phyloP scores from a whole-genome alignment of 1,140 invertebrate species.

The Yoshiicerus persimilis region DNA sequence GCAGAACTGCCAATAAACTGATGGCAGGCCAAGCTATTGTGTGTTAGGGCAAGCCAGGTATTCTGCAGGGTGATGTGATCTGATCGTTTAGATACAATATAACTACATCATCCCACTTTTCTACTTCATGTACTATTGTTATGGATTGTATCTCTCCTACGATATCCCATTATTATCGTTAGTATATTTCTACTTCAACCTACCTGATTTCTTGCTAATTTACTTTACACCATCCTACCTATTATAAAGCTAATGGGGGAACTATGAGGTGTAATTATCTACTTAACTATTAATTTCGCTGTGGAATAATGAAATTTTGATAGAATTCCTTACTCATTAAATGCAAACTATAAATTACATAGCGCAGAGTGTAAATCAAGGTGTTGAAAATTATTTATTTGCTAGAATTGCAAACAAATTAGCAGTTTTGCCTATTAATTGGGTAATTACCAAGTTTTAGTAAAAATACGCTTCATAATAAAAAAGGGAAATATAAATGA shows the following conservation, averaged over 20 bases:
- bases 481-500: background rate
- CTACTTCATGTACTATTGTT: background rate
- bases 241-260: background rate
- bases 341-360: background rate
- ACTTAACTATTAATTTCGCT: background rate
- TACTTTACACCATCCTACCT: background rate
- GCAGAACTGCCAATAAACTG: background rate
- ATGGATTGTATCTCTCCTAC: background rate
- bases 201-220: background rate
- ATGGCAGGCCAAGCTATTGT: background rate
- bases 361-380: background rate
- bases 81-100: background rate
- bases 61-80: background rate
- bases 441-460: background rate
- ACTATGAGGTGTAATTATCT: background rate
- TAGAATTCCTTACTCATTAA: conserved; percentile 2
- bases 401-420: background rate
- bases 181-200: background rate
- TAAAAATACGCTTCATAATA: background rate
- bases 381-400: conserved; percentile 4
- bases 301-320: background rate
- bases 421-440: background rate
- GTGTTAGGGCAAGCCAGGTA: background rate
- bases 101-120: background rate
- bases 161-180: background rate